Evolutionary conservation across 2,888 invertebrate species (phyloP), one percentile per base, ranked within the genome.

Genomic region (Chrysopilus asiliformis): DNA sequence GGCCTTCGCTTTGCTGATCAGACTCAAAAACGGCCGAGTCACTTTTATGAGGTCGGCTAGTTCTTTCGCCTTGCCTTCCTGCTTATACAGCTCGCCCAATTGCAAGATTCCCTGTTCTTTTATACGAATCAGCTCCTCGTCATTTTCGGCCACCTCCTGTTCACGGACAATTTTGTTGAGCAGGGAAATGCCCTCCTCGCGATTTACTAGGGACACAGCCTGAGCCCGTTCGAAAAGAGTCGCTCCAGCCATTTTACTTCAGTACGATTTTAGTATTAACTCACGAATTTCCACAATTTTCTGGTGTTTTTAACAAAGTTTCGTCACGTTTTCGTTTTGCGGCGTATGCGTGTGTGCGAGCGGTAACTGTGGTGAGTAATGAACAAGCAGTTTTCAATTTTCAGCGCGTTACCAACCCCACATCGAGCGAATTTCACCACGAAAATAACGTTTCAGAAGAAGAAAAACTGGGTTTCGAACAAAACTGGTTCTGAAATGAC

Each of bases 1-100:
- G 35, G 98, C 98, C 67, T 98, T 98, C 22, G 98, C 97, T 70
- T 98, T 98, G 60, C 95, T 95, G 55, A 98, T 90, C 50, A 83
- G 71, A 52, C 82, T 82, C 41, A 98, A 72, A 60, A 98, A 98
- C 12, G 97, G 95, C 52, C 97, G 76, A 33, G 93, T 93, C 43
- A 83, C 82, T 68, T 89, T 89, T 55, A 98, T 95, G 47, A 98
- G 72, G 51, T 89, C 85, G 13, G 86, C 87, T 48, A 87, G 68
- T 64, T 86, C 86, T 65, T 89, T 85, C 45, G 93, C 91, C 65
- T 90, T 89, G 57, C 87, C 87, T 63, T 86, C 85, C 56, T 89
- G 84, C 66, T 93, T 89, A 62, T 91, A 84, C 44, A 85, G 75
- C 59, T 84, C 83, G 34, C 93, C 94, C 48, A 95, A 72, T 56